Percentiles rank a stretch among this genome's conserved stretches.
Evolutionary conservation across 2,888 invertebrate species (phyloP).

Genomic region (Agonopterix heracliana): DNA sequence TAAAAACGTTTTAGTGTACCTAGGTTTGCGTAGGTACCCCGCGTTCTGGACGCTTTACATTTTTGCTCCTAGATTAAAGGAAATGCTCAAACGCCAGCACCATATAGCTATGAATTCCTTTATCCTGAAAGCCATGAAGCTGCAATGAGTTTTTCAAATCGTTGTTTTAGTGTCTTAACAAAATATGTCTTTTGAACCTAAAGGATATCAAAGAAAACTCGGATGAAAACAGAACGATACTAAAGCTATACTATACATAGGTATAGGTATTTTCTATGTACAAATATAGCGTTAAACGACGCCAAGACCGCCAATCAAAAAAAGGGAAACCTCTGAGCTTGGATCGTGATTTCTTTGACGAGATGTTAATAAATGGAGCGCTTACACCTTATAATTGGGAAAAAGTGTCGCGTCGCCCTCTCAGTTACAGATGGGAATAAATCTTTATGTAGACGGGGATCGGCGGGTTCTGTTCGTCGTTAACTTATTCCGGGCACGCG

Average conservation of each 20-base stretch:
- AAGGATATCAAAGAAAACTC: no score
- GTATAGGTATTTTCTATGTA: no score
- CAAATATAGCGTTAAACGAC: no score
- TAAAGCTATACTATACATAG: no score
- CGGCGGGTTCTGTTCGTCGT: constrained; percentile 37
- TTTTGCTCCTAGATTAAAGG: constrained; percentile 14
- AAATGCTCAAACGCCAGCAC: not conserved
- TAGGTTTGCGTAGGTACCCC: constrained; percentile 11
- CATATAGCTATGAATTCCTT: no score
- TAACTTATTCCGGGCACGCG: constrained; percentile 66
- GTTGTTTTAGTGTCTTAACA: no score
- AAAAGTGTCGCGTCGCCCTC: constrained; percentile 71
- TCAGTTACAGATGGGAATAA: constrained; percentile 74
- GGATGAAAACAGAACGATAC: no score
- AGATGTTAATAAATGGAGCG: constrained; percentile 70
- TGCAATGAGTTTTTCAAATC: no score
- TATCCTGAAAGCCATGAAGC: no score
- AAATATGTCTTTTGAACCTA: no score
- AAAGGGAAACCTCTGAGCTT: constrained; percentile 16
- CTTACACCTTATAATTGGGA: constrained; percentile 73
- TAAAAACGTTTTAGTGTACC: constrained; percentile 55
- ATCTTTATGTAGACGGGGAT: constrained; percentile 71
- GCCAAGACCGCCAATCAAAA: not conserved
- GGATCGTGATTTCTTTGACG: constrained; percentile 62
- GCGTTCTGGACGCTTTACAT: constrained; percentile 29